phyloP scores from a whole-genome alignment of 2,888 invertebrate species.

The Dysmachus trigonus region DNA sequence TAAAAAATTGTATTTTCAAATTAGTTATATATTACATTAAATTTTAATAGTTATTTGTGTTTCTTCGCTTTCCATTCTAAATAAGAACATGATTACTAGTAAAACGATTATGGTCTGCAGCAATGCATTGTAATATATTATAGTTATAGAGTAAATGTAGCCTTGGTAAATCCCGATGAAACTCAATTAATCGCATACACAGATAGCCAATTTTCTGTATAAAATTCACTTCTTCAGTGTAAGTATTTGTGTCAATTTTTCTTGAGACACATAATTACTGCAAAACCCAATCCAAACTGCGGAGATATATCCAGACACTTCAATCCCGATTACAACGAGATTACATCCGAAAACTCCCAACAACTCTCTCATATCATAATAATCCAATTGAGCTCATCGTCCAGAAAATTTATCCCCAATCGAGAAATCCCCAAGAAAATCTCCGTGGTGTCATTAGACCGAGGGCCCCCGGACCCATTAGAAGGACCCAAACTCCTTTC shows the following conservation, averaged over 20 bases:
- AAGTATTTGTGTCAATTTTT: neutral
- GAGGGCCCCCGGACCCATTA: neutral
- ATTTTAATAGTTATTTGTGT: too few species aligned
- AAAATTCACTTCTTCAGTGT: neutral
- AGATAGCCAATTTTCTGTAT: too few species aligned
- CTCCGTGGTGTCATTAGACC: neutral
- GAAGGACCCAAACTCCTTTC: neutral
- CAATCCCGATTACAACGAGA: neutral
- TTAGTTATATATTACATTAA: too few species aligned
- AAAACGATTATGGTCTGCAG: too few species aligned
- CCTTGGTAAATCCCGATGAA: too few species aligned
- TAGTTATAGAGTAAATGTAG: too few species aligned
- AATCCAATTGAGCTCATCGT: neutral
- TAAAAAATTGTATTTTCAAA: too few species aligned
- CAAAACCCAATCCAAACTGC: neutral
- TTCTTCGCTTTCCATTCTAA: too few species aligned
- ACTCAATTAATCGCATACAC: too few species aligned
- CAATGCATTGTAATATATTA: too few species aligned
- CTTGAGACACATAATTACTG: neutral
- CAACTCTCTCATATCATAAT: neutral
- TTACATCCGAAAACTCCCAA: neutral
- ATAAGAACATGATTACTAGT: too few species aligned
- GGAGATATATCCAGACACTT: neutral
- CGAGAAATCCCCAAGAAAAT: neutral
- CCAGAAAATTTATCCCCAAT: neutral